Evolutionary conservation across 2,888 invertebrate genomes (phyloP).

Genomic region (Monochamus alternatus): DNA sequence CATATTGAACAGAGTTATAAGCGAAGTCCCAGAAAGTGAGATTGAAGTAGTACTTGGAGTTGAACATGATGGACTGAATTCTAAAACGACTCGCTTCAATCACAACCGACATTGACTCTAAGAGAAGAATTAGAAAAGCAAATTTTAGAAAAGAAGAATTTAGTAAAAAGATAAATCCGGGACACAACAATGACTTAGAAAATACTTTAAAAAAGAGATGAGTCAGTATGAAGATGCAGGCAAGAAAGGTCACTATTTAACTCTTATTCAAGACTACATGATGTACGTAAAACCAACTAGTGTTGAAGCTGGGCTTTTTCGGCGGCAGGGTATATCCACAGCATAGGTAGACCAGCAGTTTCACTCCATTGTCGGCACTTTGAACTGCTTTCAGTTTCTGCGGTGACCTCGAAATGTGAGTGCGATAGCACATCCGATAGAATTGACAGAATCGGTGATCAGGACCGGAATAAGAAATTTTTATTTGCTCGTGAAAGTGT

Average conservation of each 20-base stretch:
- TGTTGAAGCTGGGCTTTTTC: constrained; percentile 1
- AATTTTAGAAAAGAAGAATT: background rate
- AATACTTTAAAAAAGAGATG: background rate
- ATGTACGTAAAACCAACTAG: background rate
- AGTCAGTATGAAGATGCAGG: background rate
- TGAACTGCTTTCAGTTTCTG: too few relatives aligned
- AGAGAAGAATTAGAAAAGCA: background rate
- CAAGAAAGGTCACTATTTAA: background rate
- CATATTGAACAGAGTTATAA: too few relatives aligned
- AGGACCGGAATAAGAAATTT: too few relatives aligned
- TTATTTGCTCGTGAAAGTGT: too few relatives aligned
- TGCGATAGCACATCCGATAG: too few relatives aligned
- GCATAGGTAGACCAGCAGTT: too few relatives aligned
- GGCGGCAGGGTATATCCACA: background rate
- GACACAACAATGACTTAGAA: too few relatives aligned
- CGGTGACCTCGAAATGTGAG: too few relatives aligned
- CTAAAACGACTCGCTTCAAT: background rate
- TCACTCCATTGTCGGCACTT: too few relatives aligned
- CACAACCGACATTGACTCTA: background rate
- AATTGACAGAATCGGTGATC: too few relatives aligned
- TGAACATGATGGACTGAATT: background rate
- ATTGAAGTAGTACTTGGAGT: background rate
- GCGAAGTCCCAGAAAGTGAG: background rate
- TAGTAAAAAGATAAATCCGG: background rate
- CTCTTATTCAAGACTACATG: background rate